These are phyloP conservation scores for Yponomeuta sedellus DNA, from an alignment of 2,888 invertebrate genomes.

Conservation along the genomic window DNA sequence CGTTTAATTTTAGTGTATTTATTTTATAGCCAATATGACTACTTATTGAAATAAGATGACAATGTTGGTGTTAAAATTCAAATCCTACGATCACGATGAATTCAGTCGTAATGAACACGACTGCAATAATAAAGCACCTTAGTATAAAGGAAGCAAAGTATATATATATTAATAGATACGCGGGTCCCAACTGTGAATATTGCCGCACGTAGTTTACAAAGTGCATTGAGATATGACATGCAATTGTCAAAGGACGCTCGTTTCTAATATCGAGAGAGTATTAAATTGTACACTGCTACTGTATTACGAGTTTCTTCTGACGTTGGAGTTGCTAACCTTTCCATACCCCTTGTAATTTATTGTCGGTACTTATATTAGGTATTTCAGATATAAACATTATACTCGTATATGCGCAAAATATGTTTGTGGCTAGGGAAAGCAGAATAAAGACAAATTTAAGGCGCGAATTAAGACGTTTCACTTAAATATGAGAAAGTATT, in stretches of 20 bases:
- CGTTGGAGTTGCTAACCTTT: too few relatives aligned
- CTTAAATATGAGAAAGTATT: too few relatives aligned
- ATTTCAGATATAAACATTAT: too few relatives aligned
- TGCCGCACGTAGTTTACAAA: constrained; percentile 1
- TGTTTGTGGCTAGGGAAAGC: too few relatives aligned
- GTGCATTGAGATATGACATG: not conserved
- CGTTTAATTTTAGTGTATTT: too few relatives aligned
- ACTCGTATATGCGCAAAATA: too few relatives aligned
- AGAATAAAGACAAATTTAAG: too few relatives aligned
- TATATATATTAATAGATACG: not conserved
- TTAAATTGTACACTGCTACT: not conserved
- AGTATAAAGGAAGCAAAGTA: not conserved
- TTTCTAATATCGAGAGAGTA: not conserved
- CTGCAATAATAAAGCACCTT: not conserved
- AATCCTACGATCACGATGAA: not conserved
- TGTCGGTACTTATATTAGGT: too few relatives aligned
- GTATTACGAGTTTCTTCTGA: not conserved
- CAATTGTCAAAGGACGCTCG: not conserved
- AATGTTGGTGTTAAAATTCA: not conserved
- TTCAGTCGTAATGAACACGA: not conserved
- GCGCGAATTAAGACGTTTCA: too few relatives aligned
- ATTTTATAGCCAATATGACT: too few relatives aligned
- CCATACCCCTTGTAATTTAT: too few relatives aligned
- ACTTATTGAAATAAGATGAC: too few relatives aligned
- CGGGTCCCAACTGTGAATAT: not conserved